phyloP scores from a whole-genome alignment of 2,797 vertebrate species.

The Chelmon rostratus region DNA sequence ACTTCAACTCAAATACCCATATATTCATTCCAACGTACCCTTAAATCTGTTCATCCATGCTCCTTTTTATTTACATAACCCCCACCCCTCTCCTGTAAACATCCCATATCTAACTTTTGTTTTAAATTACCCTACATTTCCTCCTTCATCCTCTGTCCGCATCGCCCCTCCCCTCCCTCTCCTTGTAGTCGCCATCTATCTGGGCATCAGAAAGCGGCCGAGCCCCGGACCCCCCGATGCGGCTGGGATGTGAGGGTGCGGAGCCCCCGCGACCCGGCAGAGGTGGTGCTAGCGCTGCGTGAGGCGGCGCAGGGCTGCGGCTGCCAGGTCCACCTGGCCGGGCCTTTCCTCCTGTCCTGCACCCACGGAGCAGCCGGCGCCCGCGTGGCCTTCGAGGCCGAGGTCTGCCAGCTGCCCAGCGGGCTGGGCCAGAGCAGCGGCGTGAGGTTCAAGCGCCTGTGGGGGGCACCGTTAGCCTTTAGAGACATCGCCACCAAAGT shows the following conservation, averaged over 20 bases:
- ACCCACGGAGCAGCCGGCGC: constrained; percentile 89
- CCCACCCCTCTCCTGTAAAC: not conserved
- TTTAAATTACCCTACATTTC: not conserved
- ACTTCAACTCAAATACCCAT: not conserved
- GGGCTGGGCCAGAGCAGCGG: constrained; percentile 88
- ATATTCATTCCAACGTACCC: constrained; percentile 1
- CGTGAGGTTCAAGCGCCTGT: constrained; percentile 91
- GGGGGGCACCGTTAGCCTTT: constrained; percentile 92
- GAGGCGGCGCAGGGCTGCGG: constrained; percentile 88
- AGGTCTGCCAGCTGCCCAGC: constrained; percentile 92
- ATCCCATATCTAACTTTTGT: not conserved
- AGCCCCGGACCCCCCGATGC: constrained; percentile 95
- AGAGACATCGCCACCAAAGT: constrained; percentile 92
- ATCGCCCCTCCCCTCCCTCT: not conserved
- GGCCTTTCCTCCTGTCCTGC: constrained; percentile 93
- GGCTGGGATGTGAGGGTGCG: constrained; percentile 93
- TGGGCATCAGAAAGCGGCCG: constrained; percentile 95
- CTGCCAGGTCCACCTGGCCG: constrained; percentile 91
- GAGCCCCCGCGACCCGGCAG: constrained; percentile 89
- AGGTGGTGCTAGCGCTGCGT: constrained; percentile 90
- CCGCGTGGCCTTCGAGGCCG: constrained; percentile 91
- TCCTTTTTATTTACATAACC: not conserved
- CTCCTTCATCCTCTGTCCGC: not conserved
- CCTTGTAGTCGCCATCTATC: constrained; percentile 93
- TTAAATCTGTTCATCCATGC: constrained; percentile 9